phyloP scores from a whole-genome alignment of 2,797 vertebrate species.

The Sebastes minor region DNA sequence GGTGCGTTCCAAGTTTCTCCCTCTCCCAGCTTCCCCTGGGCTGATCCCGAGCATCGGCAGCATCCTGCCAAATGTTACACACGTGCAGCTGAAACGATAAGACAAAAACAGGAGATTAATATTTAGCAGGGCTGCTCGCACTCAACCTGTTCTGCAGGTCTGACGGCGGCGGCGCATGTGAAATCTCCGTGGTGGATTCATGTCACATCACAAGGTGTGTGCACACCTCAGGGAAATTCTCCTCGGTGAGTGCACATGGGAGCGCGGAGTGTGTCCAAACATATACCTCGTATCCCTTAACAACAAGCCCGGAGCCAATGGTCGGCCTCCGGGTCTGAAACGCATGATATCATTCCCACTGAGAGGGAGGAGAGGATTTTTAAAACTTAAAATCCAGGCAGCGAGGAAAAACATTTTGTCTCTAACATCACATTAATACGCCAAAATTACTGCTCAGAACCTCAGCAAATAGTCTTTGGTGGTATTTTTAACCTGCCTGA shows the following conservation, averaged over 20 bases:
- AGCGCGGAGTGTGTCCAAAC: conserved; percentile 56
- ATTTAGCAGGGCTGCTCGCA: conserved; percentile 30
- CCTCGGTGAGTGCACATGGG: conserved; percentile 26
- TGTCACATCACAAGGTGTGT: conserved; percentile 57
- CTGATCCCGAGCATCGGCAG: conserved; percentile 55
- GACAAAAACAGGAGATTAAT: conserved; percentile 41
- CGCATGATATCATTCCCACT: conserved; percentile 21
- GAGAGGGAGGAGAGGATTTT: conserved; percentile 7
- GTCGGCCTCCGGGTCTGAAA: conserved; percentile 2
- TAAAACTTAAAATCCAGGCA: background rate
- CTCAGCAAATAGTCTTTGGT: background rate
- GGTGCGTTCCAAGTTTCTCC: conserved; percentile 63
- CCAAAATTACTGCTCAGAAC: background rate
- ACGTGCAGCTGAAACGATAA: conserved; percentile 68
- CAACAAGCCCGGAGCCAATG: conserved; percentile 35
- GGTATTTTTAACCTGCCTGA: background rate
- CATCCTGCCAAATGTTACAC: conserved; percentile 65
- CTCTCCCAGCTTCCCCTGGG: conserved; percentile 61
- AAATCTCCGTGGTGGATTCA: conserved; percentile 48
- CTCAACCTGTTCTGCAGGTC: conserved; percentile 6
- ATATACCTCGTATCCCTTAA: conserved; percentile 47
- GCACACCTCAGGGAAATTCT: conserved; percentile 52
- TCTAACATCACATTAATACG: background rate
- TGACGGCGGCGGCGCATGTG: conserved; percentile 1
- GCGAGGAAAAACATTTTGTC: background rate